Evolutionary conservation across 2,888 invertebrate genomes (phyloP).

Genomic region (Alcis repandata): DNA sequence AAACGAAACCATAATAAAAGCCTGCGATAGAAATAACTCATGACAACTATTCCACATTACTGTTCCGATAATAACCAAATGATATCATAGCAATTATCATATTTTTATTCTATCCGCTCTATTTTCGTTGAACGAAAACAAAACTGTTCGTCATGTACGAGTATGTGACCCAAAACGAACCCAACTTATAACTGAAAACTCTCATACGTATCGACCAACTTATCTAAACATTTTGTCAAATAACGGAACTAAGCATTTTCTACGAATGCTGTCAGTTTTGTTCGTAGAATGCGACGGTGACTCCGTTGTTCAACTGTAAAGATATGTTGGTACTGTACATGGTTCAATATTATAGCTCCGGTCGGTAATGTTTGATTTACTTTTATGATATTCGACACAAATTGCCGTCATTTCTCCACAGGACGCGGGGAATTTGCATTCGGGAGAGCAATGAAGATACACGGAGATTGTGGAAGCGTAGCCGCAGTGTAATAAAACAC

Average conservation of each 20-base stretch:
- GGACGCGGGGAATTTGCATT: slow-evolving; percentile 48
- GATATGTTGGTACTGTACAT: slow-evolving; percentile 1
- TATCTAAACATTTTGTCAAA: not conserved
- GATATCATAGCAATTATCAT: slow-evolving; percentile 10
- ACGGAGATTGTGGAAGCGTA: slow-evolving; percentile 32
- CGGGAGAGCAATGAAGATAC: slow-evolving; percentile 35
- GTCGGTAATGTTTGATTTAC: slow-evolving; percentile 59
- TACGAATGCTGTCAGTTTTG: not conserved
- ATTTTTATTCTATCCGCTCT: slow-evolving; percentile 9
- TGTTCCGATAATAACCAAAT: slow-evolving; percentile 3
- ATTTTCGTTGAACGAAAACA: slow-evolving; percentile 26
- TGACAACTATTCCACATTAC: not conserved
- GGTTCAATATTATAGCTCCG: slow-evolving; percentile 17
- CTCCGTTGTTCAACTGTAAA: not conserved
- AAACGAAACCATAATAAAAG: no score
- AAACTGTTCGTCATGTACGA: slow-evolving; percentile 29
- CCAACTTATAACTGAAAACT: slow-evolving; percentile 8
- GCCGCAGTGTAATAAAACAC: slow-evolving; percentile 14
- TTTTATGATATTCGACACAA: slow-evolving; percentile 57
- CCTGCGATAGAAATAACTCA: no score
- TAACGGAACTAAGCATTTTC: not conserved
- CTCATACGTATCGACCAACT: not conserved
- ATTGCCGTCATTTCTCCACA: slow-evolving; percentile 52
- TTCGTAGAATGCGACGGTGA: not conserved
- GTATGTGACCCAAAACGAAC: slow-evolving; percentile 24